Base-by-base conservation (phyloP, 2,888 invertebrate species). In the Monopis laevigella region DNA sequence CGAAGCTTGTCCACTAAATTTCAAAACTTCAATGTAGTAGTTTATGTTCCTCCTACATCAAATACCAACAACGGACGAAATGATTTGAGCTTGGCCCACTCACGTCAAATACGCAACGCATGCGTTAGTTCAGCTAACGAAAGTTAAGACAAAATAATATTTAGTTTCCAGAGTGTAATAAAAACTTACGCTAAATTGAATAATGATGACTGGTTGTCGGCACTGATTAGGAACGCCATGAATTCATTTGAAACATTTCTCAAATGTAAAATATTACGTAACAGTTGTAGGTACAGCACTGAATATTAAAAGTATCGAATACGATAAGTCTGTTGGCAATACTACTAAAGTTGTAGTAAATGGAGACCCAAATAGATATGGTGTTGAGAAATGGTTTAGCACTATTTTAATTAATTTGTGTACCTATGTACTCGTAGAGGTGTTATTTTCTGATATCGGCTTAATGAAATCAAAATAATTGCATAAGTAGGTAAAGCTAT, bases 191-290 rank as follows among this genome's bases (percentile, higher is more conserved):
- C 51, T 47, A 56, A 55, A 59, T 55, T 58, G 58, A 60, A 58
- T 55, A 55, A 55, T 57, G 64, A 59, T 56, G 62, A 59, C 54
- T 59, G 54, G 48, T 48, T 47, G 62, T 58, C 65, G 52, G 47
- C 49, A 47, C 46, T 50, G 50, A 65, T 65, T 64, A 58, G 53
- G 58, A 53, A 51, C 54, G 46, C 46, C 43, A 45, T 43, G 47
- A 49, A 55, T 46, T 55, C 55, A 27, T 32, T 32, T 14, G 60
- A 58, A 49, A 52, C 53, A 58, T 65, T 62, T 58, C 58, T 58
- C 50, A 59, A 59, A 58, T 52, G 51, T 48, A 55, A 58, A 58
- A 17, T 17, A n/a, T 65, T 64, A 51, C 61, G 47, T 55, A 57
- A 65, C 45, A 48, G 29, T 12, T 11, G 11, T 28, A n/a, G 7